A percentile compares a stretch with the other conserved stretches of the same genome.
Conservation (phyloP, 2,113 vertebrate species). For the Illadopsis cleaveri region DNA sequence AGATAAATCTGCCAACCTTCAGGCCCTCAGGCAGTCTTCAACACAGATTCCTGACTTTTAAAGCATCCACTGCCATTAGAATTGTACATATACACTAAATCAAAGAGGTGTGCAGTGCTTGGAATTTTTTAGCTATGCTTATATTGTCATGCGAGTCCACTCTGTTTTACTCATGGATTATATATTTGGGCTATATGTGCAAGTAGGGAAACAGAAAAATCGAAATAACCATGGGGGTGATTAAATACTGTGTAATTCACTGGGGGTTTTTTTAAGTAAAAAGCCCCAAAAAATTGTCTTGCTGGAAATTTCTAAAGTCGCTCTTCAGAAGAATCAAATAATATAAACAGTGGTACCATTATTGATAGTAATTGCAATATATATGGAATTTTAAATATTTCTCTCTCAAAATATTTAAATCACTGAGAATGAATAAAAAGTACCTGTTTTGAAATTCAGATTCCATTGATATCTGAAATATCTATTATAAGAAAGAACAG, state of each 20-base stretch:
- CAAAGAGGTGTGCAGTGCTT: rapidly evolving
- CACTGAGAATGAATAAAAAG: not conserved
- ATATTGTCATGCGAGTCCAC: not conserved
- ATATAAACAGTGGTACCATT: not conserved
- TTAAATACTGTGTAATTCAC: not conserved
- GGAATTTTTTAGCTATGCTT: not conserved
- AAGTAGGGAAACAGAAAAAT: not conserved
- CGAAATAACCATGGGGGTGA: not conserved
- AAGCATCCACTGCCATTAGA: not conserved
- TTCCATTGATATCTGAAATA: not conserved
- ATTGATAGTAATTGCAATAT: not conserved
- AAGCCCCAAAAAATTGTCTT: not conserved
- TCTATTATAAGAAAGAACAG: not conserved
- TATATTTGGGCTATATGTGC: not conserved
- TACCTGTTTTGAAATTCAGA: not conserved
- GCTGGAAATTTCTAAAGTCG: not conserved
- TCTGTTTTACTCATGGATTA: not conserved
- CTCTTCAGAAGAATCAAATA: not conserved
- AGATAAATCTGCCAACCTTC: not conserved
- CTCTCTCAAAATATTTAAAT: not conserved
- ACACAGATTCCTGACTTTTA: not conserved
- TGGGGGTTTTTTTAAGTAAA: not conserved
- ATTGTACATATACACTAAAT: not conserved
- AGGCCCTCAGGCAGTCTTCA: not conserved
- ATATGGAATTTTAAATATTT: not conserved